Percentiles rank a stretch among this genome's conserved stretches.
These are phyloP conservation scores for Dugesia japonica DNA, from an alignment of 2,888 invertebrate genomes.

Conservation along the genomic window DNA sequence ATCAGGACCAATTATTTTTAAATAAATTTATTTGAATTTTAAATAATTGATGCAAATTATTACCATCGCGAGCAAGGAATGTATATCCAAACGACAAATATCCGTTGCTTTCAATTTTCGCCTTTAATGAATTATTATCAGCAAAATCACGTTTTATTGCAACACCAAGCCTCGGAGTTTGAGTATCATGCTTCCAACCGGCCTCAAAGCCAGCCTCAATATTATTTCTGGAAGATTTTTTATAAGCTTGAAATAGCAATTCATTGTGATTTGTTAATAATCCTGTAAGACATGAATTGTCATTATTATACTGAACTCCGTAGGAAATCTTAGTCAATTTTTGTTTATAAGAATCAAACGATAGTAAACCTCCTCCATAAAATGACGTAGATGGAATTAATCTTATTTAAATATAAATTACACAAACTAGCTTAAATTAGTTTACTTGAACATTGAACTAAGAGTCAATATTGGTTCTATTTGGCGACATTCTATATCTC, in stretches of 20 bases:
- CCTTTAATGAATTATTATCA: background rate
- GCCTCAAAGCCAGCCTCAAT: background rate
- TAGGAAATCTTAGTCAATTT: background rate
- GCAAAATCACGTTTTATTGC: background rate
- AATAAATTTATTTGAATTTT: no score
- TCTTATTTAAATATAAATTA: background rate
- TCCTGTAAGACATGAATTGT: background rate
- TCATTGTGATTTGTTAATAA: background rate
- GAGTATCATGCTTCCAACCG: background rate
- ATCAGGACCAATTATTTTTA: no score
- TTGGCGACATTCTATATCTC: background rate
- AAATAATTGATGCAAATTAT: no score
- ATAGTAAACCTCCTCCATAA: background rate
- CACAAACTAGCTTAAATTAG: background rate
- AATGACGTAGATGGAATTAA: background rate
- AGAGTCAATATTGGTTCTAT: slow-evolving; percentile 8
- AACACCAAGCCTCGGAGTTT: background rate
- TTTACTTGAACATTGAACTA: background rate
- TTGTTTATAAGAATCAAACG: background rate
- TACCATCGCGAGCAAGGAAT: background rate
- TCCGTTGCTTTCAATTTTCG: background rate
- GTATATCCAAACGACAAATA: background rate
- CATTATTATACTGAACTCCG: background rate
- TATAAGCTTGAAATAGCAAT: background rate
- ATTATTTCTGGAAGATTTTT: background rate